phyloP scores from a whole-genome alignment of 1,140 invertebrate species.

The Sweltsa coloradensis region DNA sequence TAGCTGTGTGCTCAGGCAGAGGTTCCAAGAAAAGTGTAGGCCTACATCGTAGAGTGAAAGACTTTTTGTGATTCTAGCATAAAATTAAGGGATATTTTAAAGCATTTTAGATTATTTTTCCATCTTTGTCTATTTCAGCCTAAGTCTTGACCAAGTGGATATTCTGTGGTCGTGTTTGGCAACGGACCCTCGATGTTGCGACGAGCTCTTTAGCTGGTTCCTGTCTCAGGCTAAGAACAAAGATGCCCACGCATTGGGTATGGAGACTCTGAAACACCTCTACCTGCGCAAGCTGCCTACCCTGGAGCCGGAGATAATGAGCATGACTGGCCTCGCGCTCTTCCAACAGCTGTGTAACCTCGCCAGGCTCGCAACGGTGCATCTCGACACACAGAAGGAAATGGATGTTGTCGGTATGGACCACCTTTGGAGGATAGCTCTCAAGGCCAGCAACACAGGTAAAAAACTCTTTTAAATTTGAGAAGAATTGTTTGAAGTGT shows the following conservation, averaged over 20 bases:
- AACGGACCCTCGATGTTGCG: conserved; percentile 65
- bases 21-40: too few relatives aligned
- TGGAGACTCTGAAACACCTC: conserved; percentile 75
- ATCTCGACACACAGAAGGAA: conserved; percentile 29
- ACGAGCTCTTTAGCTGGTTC: conserved; percentile 88
- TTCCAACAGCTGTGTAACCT: conserved; percentile 85
- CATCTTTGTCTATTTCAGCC: conserved; percentile 34
- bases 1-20: too few relatives aligned
- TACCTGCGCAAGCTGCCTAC: conserved; percentile 83
- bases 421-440: conserved; percentile 85
- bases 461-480: too few relatives aligned
- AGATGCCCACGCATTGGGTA: conserved; percentile 79
- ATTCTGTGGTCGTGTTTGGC: conserved; percentile 82
- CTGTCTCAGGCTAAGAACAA: conserved; percentile 77
- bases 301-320: conserved; percentile 74
- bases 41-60: too few relatives aligned
- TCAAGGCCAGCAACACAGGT: conserved; percentile 73
- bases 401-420: conserved; percentile 64
- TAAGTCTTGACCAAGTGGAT: conserved; percentile 81
- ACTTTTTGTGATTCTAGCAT: too few relatives aligned
- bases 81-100: too few relatives aligned
- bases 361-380: conserved; percentile 52
- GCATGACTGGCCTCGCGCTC: conserved; percentile 79
- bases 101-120: too few relatives aligned
- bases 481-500: too few relatives aligned